Base-by-base conservation (phyloP, 2,113 vertebrate genomes). In the Eleginops maclovinus region DNA sequence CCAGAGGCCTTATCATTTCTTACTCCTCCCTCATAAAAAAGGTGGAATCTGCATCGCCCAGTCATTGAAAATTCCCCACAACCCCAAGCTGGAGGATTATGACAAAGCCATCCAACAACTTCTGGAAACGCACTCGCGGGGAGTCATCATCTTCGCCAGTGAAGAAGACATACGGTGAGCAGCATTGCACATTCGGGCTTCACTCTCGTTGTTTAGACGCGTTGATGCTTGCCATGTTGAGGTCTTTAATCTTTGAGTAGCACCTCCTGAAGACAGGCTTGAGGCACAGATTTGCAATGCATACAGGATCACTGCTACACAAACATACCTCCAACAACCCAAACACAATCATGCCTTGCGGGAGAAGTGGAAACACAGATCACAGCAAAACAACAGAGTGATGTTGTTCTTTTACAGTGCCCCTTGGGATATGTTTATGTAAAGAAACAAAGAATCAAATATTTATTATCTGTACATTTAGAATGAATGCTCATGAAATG, bases 31-130 rank as follows among this genome's bases (percentile, higher is more conserved):
- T 66, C 47, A 70, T 83, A 76, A 77, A 81, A 81, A 94, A 98
- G 97, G 96, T 88, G 96, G 96, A 72, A 96, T 98, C 93, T 98
- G 97, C 94, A 96, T 98, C 47, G 97, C 97, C 77, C 97, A 98
- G 94, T 97, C 96, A 28, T 92, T 97, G 94, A 97, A 96, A 93
- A 97, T 98, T 75, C 96, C 97, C n/a, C 95, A 95, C 88, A 96
- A 97, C 66, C 95, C 94, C 85, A 96, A 95, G 92, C 94, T 92
- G 92, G 94, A 93, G 89, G 96, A 98, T 94, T 98, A 96, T 16
- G 97, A 98, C 77, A 96, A 93, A 84, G 94, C 96, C 80, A 95
- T 98, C 93, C 96, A 92, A 88, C 96, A 97, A 82, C 96, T 98
- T 79, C 92, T 97, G 87, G 97, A 98, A 77, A 97, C 96, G 76